These are phyloP conservation scores for Glossophaga mutica DNA, from an alignment of 2,797 vertebrate species.

Conservation along the genomic window DNA sequence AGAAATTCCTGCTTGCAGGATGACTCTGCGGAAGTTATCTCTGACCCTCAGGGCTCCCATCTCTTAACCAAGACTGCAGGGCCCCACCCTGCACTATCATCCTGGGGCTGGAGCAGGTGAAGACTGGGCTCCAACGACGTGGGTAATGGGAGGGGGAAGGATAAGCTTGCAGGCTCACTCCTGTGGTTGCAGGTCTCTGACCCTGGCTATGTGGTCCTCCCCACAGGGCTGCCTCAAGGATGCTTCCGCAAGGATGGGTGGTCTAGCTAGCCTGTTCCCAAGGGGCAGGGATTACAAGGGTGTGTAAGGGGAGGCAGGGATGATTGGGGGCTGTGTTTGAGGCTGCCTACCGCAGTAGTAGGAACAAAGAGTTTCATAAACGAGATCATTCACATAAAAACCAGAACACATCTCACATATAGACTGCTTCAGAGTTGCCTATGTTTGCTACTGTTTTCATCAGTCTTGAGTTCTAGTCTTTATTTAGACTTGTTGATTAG, in stretches of 20 bases:
- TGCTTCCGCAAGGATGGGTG: background rate
- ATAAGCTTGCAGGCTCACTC: background rate
- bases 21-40: background rate
- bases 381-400: background rate
- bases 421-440: background rate
- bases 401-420: fast-evolving
- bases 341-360: background rate
- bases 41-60: background rate
- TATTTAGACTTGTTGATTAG: background rate
- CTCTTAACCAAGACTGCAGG: background rate
- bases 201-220: fast-evolving
- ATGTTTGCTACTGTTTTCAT: background rate
- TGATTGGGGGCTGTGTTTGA: background rate
- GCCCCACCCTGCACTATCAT: background rate
- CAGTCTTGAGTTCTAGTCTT: background rate
- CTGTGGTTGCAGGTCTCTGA: background rate
- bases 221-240: background rate
- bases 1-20: slow-evolving; percentile 33
- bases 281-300: background rate
- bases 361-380: background rate
- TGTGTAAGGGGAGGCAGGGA: fast-evolving
- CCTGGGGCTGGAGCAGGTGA: background rate
- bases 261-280: fast-evolving
- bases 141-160: fast-evolving
- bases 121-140: background rate